A percentile compares a stretch with the other conserved stretches of the same genome.
phyloP scores from a whole-genome alignment of 2,797 vertebrate genomes.

The Acanthopagrus latus region DNA sequence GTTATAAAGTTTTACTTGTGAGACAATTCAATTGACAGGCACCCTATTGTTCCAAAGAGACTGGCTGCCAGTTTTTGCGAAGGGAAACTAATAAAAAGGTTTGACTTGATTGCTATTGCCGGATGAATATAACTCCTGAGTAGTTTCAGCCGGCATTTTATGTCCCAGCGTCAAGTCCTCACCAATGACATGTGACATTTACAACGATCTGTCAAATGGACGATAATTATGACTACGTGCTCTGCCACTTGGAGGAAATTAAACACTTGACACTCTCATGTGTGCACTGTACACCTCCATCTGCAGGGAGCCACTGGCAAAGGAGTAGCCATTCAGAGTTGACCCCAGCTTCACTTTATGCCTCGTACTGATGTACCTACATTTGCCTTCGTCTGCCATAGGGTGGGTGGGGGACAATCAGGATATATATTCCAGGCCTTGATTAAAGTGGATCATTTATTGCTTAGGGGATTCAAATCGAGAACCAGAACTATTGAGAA shows the following conservation, averaged over 20 bases:
- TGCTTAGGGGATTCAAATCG: too few relatives aligned
- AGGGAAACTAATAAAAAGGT: conserved; percentile 65
- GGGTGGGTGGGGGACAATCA: neutral
- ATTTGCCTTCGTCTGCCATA: conserved; percentile 18
- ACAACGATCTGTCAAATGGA: conserved; percentile 56
- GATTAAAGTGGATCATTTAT: conserved; percentile 35
- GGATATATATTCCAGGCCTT: conserved; percentile 9
- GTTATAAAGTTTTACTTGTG: conserved; percentile 56
- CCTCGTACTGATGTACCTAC: conserved; percentile 15
- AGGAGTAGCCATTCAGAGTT: conserved; percentile 5
- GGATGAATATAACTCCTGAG: conserved; percentile 52
- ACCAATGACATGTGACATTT: conserved; percentile 60
- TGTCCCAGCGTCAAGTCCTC: conserved; percentile 40
- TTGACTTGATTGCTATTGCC: conserved; percentile 57
- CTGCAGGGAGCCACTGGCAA: conserved; percentile 27
- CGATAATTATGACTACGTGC: conserved; percentile 39
- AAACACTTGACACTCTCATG: conserved; percentile 60
- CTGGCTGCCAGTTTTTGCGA: conserved; percentile 50
- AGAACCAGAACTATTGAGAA: too few relatives aligned
- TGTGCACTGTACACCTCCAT: conserved; percentile 25
- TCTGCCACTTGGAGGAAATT: conserved; percentile 57
- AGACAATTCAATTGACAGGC: conserved; percentile 67
- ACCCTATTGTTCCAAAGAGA: conserved; percentile 68
- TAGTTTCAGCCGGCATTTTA: conserved; percentile 47
- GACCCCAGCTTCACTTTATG: conserved; percentile 30